phyloP scores from a whole-genome alignment of 2,113 vertebrate species.

The Danio rerio region DNA sequence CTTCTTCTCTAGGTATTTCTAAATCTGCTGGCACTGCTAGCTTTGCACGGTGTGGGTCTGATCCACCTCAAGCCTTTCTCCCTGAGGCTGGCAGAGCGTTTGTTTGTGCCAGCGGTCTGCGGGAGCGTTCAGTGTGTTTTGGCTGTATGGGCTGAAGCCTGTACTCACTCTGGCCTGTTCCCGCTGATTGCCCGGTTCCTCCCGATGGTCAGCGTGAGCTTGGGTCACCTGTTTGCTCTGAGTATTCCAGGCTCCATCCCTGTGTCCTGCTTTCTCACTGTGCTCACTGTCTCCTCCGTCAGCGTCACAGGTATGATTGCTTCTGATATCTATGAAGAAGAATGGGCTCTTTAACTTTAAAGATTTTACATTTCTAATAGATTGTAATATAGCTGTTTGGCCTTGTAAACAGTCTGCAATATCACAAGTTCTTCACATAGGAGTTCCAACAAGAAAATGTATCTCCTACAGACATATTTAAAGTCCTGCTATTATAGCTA shows the following conservation, averaged over 20 bases:
- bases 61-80: constrained; percentile 69
- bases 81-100: constrained; percentile 67
- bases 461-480: too few species aligned
- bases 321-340: background rate
- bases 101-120: constrained; percentile 76
- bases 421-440: too few species aligned
- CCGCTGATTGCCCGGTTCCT: constrained; percentile 64
- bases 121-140: constrained; percentile 68
- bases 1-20: constrained; percentile 68
- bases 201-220: constrained; percentile 66
- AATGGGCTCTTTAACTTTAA: background rate
- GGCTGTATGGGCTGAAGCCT: constrained; percentile 69
- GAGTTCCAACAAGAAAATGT: too few species aligned
- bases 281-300: constrained; percentile 64
- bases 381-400: too few species aligned
- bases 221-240: constrained; percentile 67
- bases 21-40: constrained; percentile 67
- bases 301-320: constrained; percentile 67
- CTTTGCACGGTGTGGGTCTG: constrained; percentile 64
- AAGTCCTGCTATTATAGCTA: too few species aligned
- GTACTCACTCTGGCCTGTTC: constrained; percentile 62
- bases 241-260: constrained; percentile 53
- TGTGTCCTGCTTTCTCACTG: constrained; percentile 58
- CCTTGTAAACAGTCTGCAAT: too few species aligned
- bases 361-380: too few species aligned